phyloP scores from a whole-genome alignment of 2,113 vertebrate species.

The Scortum barcoo region DNA sequence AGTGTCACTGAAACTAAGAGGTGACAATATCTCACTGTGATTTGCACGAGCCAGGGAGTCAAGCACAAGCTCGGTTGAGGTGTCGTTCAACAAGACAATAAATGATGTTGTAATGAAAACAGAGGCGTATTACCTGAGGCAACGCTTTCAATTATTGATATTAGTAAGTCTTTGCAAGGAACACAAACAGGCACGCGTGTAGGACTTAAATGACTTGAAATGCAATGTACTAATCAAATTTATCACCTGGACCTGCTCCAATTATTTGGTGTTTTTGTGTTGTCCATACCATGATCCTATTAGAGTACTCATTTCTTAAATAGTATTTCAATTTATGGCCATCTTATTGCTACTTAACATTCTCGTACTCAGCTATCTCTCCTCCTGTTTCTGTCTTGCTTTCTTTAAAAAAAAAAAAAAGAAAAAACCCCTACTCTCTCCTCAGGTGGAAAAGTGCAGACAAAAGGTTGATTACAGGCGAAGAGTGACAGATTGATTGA shows the following conservation, averaged over 20 bases:
- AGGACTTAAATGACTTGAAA: not conserved
- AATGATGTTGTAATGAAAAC: constrained; percentile 43
- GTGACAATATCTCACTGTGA: constrained; percentile 66
- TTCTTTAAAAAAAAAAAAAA: constrained; percentile 1
- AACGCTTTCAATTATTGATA: constrained; percentile 38
- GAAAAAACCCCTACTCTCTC: constrained; percentile 9
- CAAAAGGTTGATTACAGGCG: constrained; percentile 54
- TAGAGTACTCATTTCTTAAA: not conserved
- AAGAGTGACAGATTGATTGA: constrained; percentile 58
- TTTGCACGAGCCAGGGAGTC: constrained; percentile 49
- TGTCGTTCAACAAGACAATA: constrained; percentile 53
- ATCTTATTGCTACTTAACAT: not conserved
- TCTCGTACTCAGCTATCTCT: not conserved
- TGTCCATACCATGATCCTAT: not conserved
- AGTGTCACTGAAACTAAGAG: constrained; percentile 66
- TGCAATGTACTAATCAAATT: not conserved
- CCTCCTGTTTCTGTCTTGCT: not conserved
- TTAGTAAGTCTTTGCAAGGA: constrained; percentile 21
- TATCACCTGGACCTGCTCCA: not conserved
- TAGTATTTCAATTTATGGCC: not conserved
- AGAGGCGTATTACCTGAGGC: constrained; percentile 26
- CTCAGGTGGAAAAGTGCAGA: constrained; percentile 44
- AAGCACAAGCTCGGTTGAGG: constrained; percentile 31
- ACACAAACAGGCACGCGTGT: not conserved
- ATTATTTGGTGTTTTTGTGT: not conserved